phyloP scores from a whole-genome alignment of 2,113 vertebrate genomes.

The Bostrychus sinensis region DNA sequence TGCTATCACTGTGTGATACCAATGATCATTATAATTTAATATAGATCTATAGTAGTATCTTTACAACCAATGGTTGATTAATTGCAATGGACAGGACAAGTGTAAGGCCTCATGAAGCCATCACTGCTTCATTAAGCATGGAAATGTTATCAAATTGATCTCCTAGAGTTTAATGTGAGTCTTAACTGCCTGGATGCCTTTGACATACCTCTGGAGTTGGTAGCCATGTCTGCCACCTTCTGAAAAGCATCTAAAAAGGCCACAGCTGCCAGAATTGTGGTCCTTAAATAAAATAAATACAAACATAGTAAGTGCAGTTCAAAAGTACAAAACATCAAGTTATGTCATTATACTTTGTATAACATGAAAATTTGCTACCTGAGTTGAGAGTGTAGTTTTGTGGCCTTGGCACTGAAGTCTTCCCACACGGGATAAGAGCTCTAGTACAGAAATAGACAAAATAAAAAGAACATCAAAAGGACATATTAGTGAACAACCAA shows the following conservation, averaged over 20 bases:
- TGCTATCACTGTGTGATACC: too few species aligned
- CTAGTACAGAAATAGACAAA: constrained; percentile 72
- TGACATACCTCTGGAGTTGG: constrained; percentile 93
- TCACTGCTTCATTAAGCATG: neutral
- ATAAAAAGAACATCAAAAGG: constrained; percentile 20
- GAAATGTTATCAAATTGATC: neutral
- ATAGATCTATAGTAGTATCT: too few species aligned
- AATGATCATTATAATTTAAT: too few species aligned
- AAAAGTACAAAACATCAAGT: neutral
- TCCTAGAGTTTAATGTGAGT: accelerated
- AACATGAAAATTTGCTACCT: too few species aligned
- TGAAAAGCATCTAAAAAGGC: constrained; percentile 99
- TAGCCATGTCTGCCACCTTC: constrained; percentile 99
- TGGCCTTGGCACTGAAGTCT: constrained; percentile 98
- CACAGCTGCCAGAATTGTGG: constrained; percentile 92
- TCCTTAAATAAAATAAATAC: constrained; percentile 82
- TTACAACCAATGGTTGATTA: neutral
- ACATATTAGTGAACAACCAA: constrained; percentile 11
- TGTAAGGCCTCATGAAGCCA: neutral
- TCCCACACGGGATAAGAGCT: constrained; percentile 98
- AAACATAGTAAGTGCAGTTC: neutral
- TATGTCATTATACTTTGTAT: too few species aligned
- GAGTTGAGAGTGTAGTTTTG: constrained; percentile 97
- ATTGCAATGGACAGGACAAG: neutral
- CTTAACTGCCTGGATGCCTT: neutral